Base-by-base conservation (phyloP, 2,113 vertebrate species). In the Pica pica region DNA sequence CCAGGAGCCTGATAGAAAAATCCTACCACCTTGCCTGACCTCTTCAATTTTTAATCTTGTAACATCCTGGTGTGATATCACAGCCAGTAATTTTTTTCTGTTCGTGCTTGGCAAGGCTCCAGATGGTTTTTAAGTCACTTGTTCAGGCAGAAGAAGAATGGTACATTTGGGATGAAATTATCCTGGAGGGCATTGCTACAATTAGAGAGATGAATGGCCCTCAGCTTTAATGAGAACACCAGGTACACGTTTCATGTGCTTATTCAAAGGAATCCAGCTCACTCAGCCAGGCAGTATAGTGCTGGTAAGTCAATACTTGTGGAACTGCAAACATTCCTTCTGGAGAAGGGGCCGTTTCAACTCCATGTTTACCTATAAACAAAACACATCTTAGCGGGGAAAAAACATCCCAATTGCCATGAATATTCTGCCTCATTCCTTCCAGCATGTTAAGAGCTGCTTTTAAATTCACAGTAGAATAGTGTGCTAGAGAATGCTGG, bases 131-230 rank as follows among this genome's bases (percentile, higher is more conserved):
- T 98, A 97, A 98, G 97, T 96, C 96, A 97, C 97, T 98, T 94
- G 95, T 94, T 98, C 89, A 12, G 93, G 93, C 95, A 95, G 96
- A 97, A 98, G 96, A 98, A 98, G 97, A 98, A 98, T 97, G 94
- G 97, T 97, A 94, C 98, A 96, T 97, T 98, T 97, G 97, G 98
- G 98, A 98, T 97, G 94, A 98, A 99, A 99, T 98, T 97, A 98
- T 98, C 98, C 98, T 98, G 97, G 98, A 98, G 99, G 98, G 98
- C 98, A 98, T 94, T 98, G 98, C 97, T 98, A 98, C 98, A 99
- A 98, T 99, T 99, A 99, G 98, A 98, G 98, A 99, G 98, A 99
- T 98, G 98, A 98, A 99, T 99, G 98, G 97, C 98, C 96, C 86
- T 96, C 74, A 89, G 97, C 98, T 99, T 99, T 99, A 99, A 99